A percentile compares a stretch with the other conserved stretches of the same genome.
Evolutionary conservation across 2,888 invertebrate genomes (phyloP).

Genomic region (Stenurella melanura): DNA sequence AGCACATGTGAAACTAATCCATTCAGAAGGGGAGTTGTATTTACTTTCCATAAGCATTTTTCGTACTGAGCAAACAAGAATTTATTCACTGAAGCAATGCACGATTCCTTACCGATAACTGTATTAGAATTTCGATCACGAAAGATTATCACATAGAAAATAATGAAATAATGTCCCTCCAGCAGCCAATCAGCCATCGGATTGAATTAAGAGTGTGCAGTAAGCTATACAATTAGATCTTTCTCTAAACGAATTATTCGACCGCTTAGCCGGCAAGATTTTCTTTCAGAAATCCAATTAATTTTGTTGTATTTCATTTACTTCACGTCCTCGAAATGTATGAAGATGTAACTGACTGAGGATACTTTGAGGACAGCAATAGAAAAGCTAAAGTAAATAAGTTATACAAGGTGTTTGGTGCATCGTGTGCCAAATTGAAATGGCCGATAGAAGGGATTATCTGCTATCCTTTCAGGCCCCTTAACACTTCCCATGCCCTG

Average conservation of each 20-base stretch:
- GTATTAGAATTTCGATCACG: slow-evolving; percentile 45
- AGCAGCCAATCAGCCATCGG: slow-evolving; percentile 56
- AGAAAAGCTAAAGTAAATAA: no score
- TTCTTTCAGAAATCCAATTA: slow-evolving; percentile 35
- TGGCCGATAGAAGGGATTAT: no score
- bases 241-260: slow-evolving; percentile 59
- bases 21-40: slow-evolving; percentile 14
- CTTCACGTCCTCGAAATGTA: slow-evolving; percentile 10
- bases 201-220: slow-evolving; percentile 61
- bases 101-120: slow-evolving; percentile 23
- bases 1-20: slow-evolving; percentile 33
- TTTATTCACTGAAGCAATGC: slow-evolving; percentile 26
- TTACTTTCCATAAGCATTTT: slow-evolving; percentile 36
- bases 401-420: no score
- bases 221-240: slow-evolving; percentile 61
- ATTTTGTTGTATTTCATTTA: slow-evolving; percentile 27
- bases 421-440: no score
- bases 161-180: slow-evolving; percentile 62
- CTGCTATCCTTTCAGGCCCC: no score
- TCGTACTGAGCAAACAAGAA: slow-evolving; percentile 26
- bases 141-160: slow-evolving; percentile 59
- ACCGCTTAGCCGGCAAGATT: slow-evolving; percentile 55
- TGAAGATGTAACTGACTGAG: slow-evolving; percentile 19
- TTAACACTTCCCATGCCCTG: no score
- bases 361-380: no score